Evolutionary conservation across 2,113 vertebrate species (phyloP).

Genomic region (Hypocryptadius cinnamomeus): DNA sequence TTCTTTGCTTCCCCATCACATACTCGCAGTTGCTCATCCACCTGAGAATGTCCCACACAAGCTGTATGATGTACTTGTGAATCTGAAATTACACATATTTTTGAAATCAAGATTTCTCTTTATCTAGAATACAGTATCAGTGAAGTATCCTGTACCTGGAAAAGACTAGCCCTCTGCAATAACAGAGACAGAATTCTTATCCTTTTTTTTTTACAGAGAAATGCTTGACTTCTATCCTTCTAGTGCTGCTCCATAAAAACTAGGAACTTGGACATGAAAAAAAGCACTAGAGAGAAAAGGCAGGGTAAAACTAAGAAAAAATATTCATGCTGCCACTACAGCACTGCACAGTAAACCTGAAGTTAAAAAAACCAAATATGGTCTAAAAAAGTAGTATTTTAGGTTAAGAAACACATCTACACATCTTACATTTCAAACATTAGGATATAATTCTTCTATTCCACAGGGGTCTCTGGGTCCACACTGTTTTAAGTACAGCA

Average conservation of each 20-base stretch:
- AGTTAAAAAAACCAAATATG: background rate
- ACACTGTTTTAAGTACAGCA: background rate
- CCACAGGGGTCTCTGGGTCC: background rate
- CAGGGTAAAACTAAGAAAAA: background rate
- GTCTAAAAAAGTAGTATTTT: background rate
- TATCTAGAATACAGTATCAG: background rate
- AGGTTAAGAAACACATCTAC: background rate
- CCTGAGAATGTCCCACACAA: slow-evolving; percentile 47
- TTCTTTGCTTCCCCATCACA: slow-evolving; percentile 57
- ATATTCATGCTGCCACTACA: background rate
- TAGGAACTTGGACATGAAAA: background rate
- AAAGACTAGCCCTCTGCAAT: background rate
- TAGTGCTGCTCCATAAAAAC: background rate
- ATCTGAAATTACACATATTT: background rate
- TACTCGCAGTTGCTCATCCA: slow-evolving; percentile 68
- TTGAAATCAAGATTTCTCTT: background rate
- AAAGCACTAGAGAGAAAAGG: background rate
- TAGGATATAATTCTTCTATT: background rate
- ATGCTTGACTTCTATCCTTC: background rate
- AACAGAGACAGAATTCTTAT: background rate
- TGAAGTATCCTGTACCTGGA: background rate
- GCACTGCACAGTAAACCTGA: background rate
- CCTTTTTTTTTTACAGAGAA: fast-evolving
- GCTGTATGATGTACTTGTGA: background rate
- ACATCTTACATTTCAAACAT: background rate